Conservation (phyloP, 2,113 vertebrate species). For the Lamprotornis superbus region DNA sequence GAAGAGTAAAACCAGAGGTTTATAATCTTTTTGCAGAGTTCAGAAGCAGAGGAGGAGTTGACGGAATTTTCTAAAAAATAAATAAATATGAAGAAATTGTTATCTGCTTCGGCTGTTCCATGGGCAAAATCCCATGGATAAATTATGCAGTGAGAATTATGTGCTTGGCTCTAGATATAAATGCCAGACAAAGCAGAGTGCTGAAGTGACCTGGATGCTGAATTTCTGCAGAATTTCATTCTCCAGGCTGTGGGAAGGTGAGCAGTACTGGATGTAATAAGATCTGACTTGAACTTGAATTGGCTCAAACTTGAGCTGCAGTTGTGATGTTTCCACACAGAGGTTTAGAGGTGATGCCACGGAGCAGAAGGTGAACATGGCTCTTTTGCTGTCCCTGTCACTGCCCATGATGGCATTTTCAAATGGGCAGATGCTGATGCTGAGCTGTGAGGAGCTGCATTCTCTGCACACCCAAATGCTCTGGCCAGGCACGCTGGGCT, state of each 20-base stretch:
- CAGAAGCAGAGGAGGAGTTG: not conserved
- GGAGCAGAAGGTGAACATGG: not conserved
- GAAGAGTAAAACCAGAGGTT: not conserved
- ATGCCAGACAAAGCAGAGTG: not conserved
- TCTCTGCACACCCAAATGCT: not conserved
- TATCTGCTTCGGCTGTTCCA: not conserved
- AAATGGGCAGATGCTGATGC: not conserved
- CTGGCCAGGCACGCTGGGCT: not conserved
- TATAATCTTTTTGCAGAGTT: not conserved
- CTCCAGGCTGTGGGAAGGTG: not conserved
- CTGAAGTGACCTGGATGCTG: slow-evolving; percentile 17
- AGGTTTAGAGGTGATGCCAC: not conserved
- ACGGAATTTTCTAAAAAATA: not conserved
- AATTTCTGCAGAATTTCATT: not conserved
- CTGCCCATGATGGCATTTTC: not conserved
- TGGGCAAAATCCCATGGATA: slow-evolving; percentile 5
- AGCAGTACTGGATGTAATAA: not conserved
- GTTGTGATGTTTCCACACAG: not conserved
- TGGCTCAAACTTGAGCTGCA: not conserved
- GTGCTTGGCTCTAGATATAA: not conserved
- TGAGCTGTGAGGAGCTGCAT: not conserved
- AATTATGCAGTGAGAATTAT: slow-evolving; percentile 27
- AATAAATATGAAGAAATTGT: not conserved
- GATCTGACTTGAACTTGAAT: slow-evolving; percentile 40
- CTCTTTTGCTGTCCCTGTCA: not conserved